Conservation (phyloP, 2,113 vertebrate species). For the Orycteropus afer region DNA sequence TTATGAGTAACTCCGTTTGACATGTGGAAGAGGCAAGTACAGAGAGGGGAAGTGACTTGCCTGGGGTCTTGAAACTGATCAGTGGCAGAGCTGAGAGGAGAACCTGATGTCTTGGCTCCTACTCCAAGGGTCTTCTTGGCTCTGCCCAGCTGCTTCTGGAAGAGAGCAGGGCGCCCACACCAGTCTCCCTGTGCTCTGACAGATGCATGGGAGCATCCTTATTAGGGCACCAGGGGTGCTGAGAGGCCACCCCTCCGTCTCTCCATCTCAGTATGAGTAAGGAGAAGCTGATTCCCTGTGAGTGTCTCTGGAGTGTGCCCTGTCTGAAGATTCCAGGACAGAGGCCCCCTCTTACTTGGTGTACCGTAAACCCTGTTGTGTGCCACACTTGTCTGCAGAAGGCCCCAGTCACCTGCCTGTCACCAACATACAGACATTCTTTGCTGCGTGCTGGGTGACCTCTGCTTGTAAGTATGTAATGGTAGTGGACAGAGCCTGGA, state of each 20-base stretch:
- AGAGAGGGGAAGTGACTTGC: background rate
- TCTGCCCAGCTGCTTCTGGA: background rate
- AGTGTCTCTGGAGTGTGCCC: background rate
- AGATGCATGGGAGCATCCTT: background rate
- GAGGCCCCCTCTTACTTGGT: background rate
- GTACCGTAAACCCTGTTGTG: background rate
- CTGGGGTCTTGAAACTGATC: background rate
- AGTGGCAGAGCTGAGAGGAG: background rate
- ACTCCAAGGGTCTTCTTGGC: background rate
- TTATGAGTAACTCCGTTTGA: background rate
- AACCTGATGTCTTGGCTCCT: background rate
- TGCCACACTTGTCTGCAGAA: background rate
- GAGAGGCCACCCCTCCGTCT: background rate
- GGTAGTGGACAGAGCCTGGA: no score
- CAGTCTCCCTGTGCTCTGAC: background rate
- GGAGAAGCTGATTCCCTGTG: background rate
- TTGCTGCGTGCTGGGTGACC: background rate
- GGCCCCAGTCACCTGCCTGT: background rate
- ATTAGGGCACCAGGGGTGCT: background rate
- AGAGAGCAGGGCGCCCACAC: background rate
- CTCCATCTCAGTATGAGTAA: background rate
- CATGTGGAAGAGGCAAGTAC: background rate
- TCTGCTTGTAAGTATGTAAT: background rate
- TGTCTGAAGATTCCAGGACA: background rate
- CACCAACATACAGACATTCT: background rate